Percentiles rank a stretch among this genome's conserved stretches.
Evolutionary conservation across 1,140 invertebrate genomes (phyloP).

Genomic region (Lucilia sericata): DNA sequence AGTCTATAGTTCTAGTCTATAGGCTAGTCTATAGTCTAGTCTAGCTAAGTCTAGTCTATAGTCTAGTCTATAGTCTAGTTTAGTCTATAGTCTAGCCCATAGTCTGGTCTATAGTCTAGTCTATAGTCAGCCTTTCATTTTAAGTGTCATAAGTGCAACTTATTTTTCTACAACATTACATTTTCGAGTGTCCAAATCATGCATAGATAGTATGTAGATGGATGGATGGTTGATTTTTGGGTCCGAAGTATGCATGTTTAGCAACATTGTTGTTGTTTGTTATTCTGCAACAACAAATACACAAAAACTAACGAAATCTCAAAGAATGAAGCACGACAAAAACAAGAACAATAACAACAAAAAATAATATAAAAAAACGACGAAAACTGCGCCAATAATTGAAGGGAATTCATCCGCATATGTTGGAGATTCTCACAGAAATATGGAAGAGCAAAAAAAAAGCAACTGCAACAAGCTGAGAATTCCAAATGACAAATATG

Average conservation of each 20-base stretch:
- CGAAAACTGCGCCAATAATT: slow-evolving; percentile 21
- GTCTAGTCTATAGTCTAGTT: too few species aligned
- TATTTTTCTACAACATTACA: too few species aligned
- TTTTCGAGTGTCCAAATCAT: too few species aligned
- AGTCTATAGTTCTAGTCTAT: too few species aligned
- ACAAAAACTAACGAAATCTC: neutral
- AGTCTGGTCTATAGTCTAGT: too few species aligned
- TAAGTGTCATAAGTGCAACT: too few species aligned
- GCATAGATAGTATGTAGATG: neutral
- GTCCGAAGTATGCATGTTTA: slow-evolving; percentile 11
- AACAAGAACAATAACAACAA: neutral
- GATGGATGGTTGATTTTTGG: neutral
- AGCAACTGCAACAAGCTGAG: neutral
- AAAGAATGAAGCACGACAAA: neutral
- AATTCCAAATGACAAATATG: neutral
- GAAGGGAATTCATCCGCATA: slow-evolving; percentile 25
- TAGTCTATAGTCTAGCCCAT: too few species aligned
- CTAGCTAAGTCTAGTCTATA: too few species aligned
- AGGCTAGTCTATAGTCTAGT: too few species aligned
- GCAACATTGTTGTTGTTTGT: neutral
- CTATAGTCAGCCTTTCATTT: too few species aligned
- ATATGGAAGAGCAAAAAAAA: neutral
- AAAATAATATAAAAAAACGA: neutral
- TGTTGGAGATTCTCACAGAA: neutral
- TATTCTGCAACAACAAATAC: neutral